Percentiles rank a stretch among this genome's conserved stretches.
These are phyloP conservation scores for Polydrusus tereticollis DNA, from an alignment of 2,888 invertebrate species.

Conservation along the genomic window DNA sequence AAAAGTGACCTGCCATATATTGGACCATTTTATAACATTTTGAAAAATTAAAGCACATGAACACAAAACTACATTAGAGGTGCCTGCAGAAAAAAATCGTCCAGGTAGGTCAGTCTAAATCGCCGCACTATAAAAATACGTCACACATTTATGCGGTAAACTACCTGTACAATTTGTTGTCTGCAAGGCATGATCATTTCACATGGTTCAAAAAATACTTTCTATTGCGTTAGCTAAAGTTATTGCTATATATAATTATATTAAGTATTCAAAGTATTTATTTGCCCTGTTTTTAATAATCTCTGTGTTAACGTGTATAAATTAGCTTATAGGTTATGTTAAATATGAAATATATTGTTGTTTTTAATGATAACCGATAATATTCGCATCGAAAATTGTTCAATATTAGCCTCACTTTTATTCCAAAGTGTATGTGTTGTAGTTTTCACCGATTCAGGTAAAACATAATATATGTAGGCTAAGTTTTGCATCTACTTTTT, in stretches of 20 bases:
- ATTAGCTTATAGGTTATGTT: slow-evolving; percentile 33
- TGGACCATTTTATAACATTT: too few relatives aligned
- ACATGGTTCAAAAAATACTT: too few relatives aligned
- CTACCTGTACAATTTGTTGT: too few relatives aligned
- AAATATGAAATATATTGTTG: slow-evolving; percentile 29
- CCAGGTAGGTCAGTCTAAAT: too few relatives aligned
- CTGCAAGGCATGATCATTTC: too few relatives aligned
- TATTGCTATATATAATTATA: not conserved
- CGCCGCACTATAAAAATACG: too few relatives aligned
- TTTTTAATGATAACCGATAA: slow-evolving; percentile 28
- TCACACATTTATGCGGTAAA: too few relatives aligned
- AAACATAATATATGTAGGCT: not conserved
- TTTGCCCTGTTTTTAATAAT: slow-evolving; percentile 41
- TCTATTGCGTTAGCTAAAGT: not conserved
- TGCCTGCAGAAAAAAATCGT: too few relatives aligned
- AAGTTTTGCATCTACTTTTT: slow-evolving; percentile 15
- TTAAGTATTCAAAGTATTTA: slow-evolving; percentile 50
- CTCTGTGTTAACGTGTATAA: slow-evolving; percentile 38
- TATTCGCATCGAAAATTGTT: slow-evolving; percentile 35
- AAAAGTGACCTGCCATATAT: too few relatives aligned
- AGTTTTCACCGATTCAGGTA: not conserved
- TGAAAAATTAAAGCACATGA: too few relatives aligned
- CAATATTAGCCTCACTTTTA: slow-evolving; percentile 25
- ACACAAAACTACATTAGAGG: too few relatives aligned
- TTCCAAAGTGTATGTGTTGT: slow-evolving; percentile 28